phyloP scores from a whole-genome alignment of 2,113 vertebrate species.

The Phycodurus eques region DNA sequence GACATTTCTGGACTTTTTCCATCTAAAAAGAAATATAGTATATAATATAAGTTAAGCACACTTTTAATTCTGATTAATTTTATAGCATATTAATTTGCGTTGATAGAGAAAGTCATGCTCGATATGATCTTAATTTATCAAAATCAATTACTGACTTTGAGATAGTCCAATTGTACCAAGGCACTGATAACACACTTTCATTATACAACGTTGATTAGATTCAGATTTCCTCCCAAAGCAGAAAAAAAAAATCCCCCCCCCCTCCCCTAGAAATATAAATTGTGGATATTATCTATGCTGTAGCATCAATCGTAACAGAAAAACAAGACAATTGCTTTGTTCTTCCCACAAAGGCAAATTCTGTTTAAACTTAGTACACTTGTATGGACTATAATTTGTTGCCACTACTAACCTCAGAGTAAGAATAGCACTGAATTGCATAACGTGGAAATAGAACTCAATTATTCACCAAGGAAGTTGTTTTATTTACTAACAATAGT shows the following conservation, averaged over 20 bases:
- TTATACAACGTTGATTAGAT: conserved; percentile 53
- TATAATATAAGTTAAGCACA: neutral
- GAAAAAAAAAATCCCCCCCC: conserved; percentile 8
- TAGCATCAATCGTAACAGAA: neutral
- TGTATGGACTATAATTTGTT: neutral
- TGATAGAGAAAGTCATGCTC: neutral
- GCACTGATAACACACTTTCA: conserved; percentile 56
- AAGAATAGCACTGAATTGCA: no score
- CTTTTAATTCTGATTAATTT: conserved; percentile 1
- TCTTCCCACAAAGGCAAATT: neutral
- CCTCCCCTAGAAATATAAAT: neutral
- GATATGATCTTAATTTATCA: conserved; percentile 26
- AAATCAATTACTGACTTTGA: conserved; percentile 43
- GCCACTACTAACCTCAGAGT: no score
- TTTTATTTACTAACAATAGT: neutral
- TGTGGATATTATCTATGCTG: conserved; percentile 1
- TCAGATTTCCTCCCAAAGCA: conserved; percentile 37
- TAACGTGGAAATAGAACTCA: no score
- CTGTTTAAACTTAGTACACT: no score
- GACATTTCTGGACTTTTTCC: neutral
- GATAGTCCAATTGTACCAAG: conserved; percentile 31
- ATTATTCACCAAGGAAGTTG: neutral
- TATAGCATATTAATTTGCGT: neutral
- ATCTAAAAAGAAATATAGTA: neutral
- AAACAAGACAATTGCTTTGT: neutral